phyloP scores from a whole-genome alignment of 2,888 invertebrate species.

The Embidobia sp. region DNA sequence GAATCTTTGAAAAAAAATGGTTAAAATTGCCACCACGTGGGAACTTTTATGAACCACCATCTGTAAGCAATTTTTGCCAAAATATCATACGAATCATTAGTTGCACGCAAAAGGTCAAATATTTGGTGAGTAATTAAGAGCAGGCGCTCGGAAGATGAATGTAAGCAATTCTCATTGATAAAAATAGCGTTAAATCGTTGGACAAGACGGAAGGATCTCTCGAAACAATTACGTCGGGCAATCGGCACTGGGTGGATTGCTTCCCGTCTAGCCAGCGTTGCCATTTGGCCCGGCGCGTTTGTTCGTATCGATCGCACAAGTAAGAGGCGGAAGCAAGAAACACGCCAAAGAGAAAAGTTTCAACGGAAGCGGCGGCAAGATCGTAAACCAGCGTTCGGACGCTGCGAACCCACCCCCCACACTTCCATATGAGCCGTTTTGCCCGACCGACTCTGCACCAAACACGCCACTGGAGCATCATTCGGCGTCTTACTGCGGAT shows the following conservation, averaged over 20 bases:
- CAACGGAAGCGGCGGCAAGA: constrained; percentile 31
- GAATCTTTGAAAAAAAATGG: too few relatives aligned
- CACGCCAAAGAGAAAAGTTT: constrained; percentile 48
- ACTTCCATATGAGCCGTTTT: constrained; percentile 29
- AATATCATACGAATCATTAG: too few relatives aligned
- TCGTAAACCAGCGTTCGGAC: constrained; percentile 38
- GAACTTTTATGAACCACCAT: too few relatives aligned
- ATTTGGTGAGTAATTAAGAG: constrained; percentile 36
- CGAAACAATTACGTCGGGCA: constrained; percentile 56
- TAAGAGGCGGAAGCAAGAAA: constrained; percentile 42
- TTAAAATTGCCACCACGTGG: too few relatives aligned
- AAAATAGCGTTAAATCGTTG: constrained; percentile 41
- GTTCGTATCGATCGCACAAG: constrained; percentile 52
- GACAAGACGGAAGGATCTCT: constrained; percentile 48
- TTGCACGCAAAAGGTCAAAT: constrained; percentile 23
- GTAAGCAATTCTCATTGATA: constrained; percentile 44
- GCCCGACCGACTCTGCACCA: constrained; percentile 22
- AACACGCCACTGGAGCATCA: constrained; percentile 14
- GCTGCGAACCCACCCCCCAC: not conserved
- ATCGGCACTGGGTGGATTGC: constrained; percentile 50
- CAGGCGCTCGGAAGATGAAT: constrained; percentile 18
- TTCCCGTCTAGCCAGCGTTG: constrained; percentile 51
- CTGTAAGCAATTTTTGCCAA: too few relatives aligned
- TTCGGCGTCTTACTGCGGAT: constrained; percentile 5
- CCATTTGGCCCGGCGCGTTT: constrained; percentile 52